Evolutionary conservation across 2,113 vertebrate genomes (phyloP).

Genomic region (Perccottus glenii): DNA sequence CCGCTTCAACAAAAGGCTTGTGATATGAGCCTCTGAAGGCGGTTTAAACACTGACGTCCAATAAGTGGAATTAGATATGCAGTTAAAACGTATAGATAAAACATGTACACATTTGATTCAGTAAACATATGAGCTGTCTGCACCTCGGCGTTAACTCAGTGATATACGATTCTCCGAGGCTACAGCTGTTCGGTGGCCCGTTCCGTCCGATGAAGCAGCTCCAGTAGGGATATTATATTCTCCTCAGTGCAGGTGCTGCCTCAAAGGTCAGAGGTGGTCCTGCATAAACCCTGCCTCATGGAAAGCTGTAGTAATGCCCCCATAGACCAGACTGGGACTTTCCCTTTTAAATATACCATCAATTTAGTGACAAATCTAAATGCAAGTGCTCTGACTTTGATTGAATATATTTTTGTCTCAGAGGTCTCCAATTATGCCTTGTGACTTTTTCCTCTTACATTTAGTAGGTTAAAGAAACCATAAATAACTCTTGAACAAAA

Average conservation of each 20-base stretch:
- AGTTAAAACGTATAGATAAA: conserved; percentile 8
- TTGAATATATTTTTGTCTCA: too few relatives aligned
- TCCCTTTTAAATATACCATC: conserved; percentile 35
- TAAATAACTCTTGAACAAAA: too few relatives aligned
- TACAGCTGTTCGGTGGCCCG: conserved; percentile 19
- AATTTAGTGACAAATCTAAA: neutral
- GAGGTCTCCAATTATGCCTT: too few relatives aligned
- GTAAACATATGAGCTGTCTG: conserved; percentile 14
- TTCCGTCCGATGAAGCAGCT: conserved; percentile 7
- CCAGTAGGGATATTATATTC: conserved; percentile 28
- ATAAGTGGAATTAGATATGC: neutral
- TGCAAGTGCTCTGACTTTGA: conserved; percentile 2
- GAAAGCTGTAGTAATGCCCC: conserved; percentile 15
- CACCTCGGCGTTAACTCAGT: conserved; percentile 14
- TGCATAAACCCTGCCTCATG: conserved; percentile 45
- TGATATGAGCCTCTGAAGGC: conserved; percentile 40
- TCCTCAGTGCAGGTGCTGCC: conserved; percentile 36
- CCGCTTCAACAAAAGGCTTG: conserved; percentile 59
- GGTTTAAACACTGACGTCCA: conserved; percentile 2
- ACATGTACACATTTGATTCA: neutral
- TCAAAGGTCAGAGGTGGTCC: conserved; percentile 39
- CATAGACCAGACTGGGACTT: conserved; percentile 20
- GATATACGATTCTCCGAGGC: conserved; percentile 18
- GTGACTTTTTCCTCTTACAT: too few relatives aligned
- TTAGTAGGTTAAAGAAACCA: too few relatives aligned